Base-by-base conservation (phyloP, 2,797 vertebrate species). In the Esox lucius region DNA sequence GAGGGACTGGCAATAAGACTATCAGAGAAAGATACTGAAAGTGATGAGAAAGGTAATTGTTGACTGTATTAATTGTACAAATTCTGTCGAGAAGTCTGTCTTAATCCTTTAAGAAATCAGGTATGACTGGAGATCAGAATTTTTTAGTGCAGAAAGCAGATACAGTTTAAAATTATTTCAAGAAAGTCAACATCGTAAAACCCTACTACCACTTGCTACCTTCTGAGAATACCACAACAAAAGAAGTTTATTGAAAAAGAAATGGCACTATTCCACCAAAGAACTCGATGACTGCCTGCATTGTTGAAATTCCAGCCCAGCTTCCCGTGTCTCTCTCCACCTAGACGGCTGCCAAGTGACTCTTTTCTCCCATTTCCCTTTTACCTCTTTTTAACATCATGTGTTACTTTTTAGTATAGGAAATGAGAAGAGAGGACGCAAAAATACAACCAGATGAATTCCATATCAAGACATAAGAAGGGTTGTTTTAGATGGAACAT, bases 271-370 rank as follows among this genome's bases (percentile, higher is more conserved):
- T 83, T 28, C 77, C 87, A 81, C 81, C 82, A 88, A 87, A 86
- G 87, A 91, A 86, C 77, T 72, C 65, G 90, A 90, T 88, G 89
- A 91, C 91, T 80, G 87, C 87, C 88, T 84, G 82, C 93, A 93
- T 94, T 93, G 91, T 88, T 94, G 89, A 90, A 92, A 95, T 94
- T 95, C 94, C 93, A 73, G 75, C 81, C 87, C 84, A 71, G 90
- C 91, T 94, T 94, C 90, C 92, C 87, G 87, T 90, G 90, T 92
- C 91, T 90, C 86, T 89, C 89, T 84, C 82, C 87, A 88, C 86
- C 87, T 91, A 91, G 92, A 83, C 19, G 11, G 15, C 75, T n/a
- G 91, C 94, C 93, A 94, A 76, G 73, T 74, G 74, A 71, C 28
- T 56, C 83, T 83, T 84, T 84, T 84, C 78, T 78, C 77, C 71